Evolutionary conservation across 2,888 invertebrate genomes (phyloP), one percentile per base, ranked within the genome.

Genomic region (Spatulosminthurus flaviceps): DNA sequence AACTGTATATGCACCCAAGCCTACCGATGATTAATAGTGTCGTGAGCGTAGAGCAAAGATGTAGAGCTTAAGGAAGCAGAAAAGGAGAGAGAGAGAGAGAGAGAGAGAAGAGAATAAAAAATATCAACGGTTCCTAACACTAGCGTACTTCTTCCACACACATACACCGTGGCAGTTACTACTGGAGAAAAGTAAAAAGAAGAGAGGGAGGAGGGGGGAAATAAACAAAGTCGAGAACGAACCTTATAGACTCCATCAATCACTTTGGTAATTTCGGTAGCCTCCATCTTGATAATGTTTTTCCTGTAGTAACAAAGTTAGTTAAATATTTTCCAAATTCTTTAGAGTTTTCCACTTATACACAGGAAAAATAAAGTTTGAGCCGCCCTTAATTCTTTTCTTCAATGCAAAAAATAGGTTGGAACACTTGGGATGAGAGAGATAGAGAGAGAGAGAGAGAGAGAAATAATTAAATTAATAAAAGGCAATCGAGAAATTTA

Each of bases 201-300:
- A n/a, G n/a, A n/a, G n/a, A n/a, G n/a, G n/a, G n/a, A n/a, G n/a
- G n/a, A n/a, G n/a, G n/a, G n/a, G 42, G 42, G 41, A 21, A 21
- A 13, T 22, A 34, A 71, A 71, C n/a, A 60, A 74, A 74, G 22
- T 74, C 16, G 64, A 16, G 24, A 61, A 60, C 79, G 71, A 79
- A 84, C 84, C 84, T 83, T 83, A 79, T 84, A 84, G 34, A 84
- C 82, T 74, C 83, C 83, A 80, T 84, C 84, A 81, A 84, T 83
- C 82, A 81, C 82, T 81, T 83, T 83, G 43, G 84, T 83, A 78
- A 84, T 83, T 81, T 84, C 83, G 77, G 81, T 83, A 21, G 83
- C 80, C 66, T 84, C 84, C 81, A 84, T 82, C 26, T 70, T 60
- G 70, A 77, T 77, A 67, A 70, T 7, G 34, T 21, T 34, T 28